Percentiles rank a stretch among this genome's conserved stretches.
These are phyloP conservation scores for Chanos chanos DNA, from an alignment of 2,797 vertebrate species.

Conservation along the genomic window DNA sequence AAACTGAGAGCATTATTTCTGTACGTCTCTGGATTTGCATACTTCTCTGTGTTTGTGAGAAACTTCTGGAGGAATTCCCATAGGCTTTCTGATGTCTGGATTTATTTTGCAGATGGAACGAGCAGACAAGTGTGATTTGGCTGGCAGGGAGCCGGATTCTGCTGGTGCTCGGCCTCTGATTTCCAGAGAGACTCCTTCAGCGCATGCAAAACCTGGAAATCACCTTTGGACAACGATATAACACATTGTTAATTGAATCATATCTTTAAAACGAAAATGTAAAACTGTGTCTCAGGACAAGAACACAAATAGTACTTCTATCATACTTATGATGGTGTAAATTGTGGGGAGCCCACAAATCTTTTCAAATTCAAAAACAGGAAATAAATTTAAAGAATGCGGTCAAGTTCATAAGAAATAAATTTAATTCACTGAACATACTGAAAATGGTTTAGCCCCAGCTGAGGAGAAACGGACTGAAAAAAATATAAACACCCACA, in stretches of 20 bases:
- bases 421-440: too few species aligned
- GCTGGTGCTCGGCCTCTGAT: constrained; percentile 32
- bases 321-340: too few species aligned
- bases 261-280: too few species aligned
- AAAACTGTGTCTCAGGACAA: too few species aligned
- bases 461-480: too few species aligned
- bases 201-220: constrained; percentile 24
- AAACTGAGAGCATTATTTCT: constrained; percentile 28
- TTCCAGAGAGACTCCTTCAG: constrained; percentile 25
- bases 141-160: constrained; percentile 38
- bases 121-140: constrained; percentile 44
- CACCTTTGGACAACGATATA: constrained; percentile 24
- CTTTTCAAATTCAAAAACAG: too few species aligned
- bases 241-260: constrained; percentile 15
- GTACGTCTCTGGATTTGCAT: constrained; percentile 29
- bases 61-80: constrained; percentile 47
- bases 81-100: constrained; percentile 35
- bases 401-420: too few species aligned
- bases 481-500: too few species aligned
- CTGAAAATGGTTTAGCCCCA: too few species aligned
- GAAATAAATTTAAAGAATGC: too few species aligned
- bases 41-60: constrained; percentile 48
- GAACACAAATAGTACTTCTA: too few species aligned
- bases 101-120: constrained; percentile 32
- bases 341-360: too few species aligned